Conservation (phyloP, 2,113 vertebrate genomes). For the Pseudopodoces humilis region DNA sequence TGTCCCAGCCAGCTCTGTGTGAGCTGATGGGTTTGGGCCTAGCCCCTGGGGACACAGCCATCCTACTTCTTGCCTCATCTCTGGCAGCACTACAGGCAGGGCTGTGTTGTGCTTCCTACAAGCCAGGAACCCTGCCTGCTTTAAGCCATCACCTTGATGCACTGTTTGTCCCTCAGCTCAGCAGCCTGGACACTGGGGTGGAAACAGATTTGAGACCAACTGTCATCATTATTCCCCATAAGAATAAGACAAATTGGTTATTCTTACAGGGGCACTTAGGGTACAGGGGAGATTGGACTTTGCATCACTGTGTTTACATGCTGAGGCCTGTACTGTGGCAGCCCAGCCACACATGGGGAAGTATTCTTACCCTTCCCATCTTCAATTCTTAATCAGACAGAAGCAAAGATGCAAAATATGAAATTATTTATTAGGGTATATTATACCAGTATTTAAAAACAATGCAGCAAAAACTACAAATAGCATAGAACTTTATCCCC, state of each 20-base stretch:
- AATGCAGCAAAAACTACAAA: background rate
- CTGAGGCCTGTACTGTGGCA: background rate
- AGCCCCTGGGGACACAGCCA: background rate
- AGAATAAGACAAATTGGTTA: background rate
- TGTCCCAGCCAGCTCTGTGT: background rate
- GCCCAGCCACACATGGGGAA: background rate
- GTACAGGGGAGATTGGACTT: background rate
- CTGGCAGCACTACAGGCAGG: background rate
- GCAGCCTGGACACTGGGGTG: background rate
- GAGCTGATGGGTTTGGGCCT: background rate
- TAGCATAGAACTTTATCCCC: background rate
- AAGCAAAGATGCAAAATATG: background rate
- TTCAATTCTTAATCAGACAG: background rate
- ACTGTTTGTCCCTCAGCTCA: background rate
- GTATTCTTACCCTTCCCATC: background rate
- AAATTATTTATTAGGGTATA: background rate
- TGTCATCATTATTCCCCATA: background rate
- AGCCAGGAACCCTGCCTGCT: background rate
- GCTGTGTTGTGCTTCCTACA: background rate
- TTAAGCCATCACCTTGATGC: background rate
- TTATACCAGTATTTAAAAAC: background rate
- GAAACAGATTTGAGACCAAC: background rate
- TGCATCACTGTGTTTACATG: background rate
- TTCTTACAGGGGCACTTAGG: background rate
- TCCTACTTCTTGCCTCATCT: background rate